Evolutionary conservation across 2,888 invertebrate species (phyloP).

Genomic region (Lepidochitona cinerea): DNA sequence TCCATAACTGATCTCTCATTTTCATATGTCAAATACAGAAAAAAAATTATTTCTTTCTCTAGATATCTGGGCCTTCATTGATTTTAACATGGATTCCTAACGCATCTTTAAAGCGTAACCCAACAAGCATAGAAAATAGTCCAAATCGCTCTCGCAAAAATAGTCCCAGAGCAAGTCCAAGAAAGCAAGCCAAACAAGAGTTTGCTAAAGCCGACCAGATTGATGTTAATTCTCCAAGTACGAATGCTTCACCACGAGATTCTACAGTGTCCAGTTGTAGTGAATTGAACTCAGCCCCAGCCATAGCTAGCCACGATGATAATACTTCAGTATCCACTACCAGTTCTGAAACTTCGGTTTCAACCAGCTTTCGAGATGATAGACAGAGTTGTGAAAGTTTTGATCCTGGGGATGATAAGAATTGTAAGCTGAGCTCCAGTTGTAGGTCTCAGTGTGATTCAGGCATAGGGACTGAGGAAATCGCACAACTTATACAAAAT

Average conservation of each 20-base stretch:
- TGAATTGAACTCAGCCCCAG: constrained; percentile 15
- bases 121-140: constrained; percentile 72
- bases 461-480: constrained; percentile 43
- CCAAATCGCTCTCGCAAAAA: constrained; percentile 56
- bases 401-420: constrained; percentile 38
- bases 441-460: constrained; percentile 52
- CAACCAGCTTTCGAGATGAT: constrained; percentile 39
- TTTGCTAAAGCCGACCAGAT: constrained; percentile 49
- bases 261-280: constrained; percentile 36
- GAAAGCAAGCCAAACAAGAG: constrained; percentile 56
- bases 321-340: constrained; percentile 38
- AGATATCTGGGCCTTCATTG: constrained; percentile 77
- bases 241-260: constrained; percentile 42
- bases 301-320: constrained; percentile 27
- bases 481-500: constrained; percentile 39
- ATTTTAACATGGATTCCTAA: constrained; percentile 97
- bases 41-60: too few species aligned
- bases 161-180: constrained; percentile 56
- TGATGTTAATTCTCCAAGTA: constrained; percentile 43
- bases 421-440: constrained; percentile 43
- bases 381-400: constrained; percentile 34
- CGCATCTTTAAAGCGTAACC: constrained; percentile 87
- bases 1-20: too few species aligned
- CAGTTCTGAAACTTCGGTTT: constrained; percentile 45
- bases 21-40: too few species aligned